Conservation (phyloP, 2,888 invertebrate genomes). For the Plagiodera versicolora region DNA sequence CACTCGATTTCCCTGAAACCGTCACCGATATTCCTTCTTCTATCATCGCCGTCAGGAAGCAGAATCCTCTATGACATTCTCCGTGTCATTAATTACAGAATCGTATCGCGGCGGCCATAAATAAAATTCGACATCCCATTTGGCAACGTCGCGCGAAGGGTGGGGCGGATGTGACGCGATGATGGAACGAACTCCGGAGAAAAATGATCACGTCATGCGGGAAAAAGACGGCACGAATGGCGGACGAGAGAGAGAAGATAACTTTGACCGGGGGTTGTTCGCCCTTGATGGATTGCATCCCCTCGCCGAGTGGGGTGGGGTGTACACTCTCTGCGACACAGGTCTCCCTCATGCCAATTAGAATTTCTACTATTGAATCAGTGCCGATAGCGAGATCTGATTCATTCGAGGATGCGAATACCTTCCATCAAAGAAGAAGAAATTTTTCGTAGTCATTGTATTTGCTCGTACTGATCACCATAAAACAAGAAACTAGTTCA, state of each 20-base stretch:
- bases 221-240: conserved; percentile 44
- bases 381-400: conserved; percentile 46
- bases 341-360: conserved; percentile 53
- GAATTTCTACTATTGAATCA: conserved; percentile 55
- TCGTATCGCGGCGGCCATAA: conserved; percentile 56
- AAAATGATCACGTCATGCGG: conserved; percentile 67
- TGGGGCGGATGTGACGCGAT: conserved; percentile 71
- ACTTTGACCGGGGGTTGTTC: conserved; percentile 60
- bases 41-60: conserved; percentile 30
- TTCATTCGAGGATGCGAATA: conserved; percentile 24
- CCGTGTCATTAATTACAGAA: conserved; percentile 57
- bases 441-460: no score
- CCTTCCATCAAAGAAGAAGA: no score
- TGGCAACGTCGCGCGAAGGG: conserved; percentile 60
- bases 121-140: conserved; percentile 58
- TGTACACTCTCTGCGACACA: conserved; percentile 44
- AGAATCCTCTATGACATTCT: conserved; percentile 51
- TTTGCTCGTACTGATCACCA: no score
- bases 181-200: conserved; percentile 73
- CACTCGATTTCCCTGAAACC: no score
- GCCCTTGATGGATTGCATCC: conserved; percentile 58
- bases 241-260: conserved; percentile 59
- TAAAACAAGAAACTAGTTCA: no score
- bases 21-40: no score
- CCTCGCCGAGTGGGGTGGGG: conserved; percentile 53